Percentiles rank a stretch among this genome's conserved stretches.
phyloP scores from a whole-genome alignment of 2,113 vertebrate species.

The Taxidea taxus region DNA sequence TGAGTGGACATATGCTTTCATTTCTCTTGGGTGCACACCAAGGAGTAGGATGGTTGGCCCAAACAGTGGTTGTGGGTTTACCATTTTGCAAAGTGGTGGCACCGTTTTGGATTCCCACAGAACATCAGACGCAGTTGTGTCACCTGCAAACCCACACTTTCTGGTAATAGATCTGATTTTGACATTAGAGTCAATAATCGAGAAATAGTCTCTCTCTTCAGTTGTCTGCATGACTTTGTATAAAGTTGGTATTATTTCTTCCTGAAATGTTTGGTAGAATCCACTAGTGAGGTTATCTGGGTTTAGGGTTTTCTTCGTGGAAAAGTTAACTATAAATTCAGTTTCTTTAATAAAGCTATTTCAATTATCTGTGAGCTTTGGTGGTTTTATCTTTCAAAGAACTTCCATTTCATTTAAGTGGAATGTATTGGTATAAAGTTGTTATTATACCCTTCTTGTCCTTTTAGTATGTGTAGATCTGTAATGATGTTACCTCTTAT shows the following conservation, averaged over 20 bases:
- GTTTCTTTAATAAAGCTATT: neutral
- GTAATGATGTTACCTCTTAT: too few relatives aligned
- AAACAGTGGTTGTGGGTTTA: neutral
- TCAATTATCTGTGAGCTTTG: neutral
- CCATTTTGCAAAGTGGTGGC: neutral
- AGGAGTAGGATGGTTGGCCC: neutral
- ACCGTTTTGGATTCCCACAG: neutral
- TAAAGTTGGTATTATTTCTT: neutral
- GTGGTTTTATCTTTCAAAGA: neutral
- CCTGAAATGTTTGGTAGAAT: neutral
- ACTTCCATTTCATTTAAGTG: neutral
- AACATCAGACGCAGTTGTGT: fast-evolving
- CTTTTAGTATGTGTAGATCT: neutral
- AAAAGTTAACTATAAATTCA: neutral
- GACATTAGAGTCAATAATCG: neutral
- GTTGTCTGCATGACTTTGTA: neutral
- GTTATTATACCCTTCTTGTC: neutral
- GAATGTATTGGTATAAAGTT: neutral
- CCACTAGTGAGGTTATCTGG: neutral
- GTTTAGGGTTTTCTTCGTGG: neutral
- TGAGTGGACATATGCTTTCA: fast-evolving
- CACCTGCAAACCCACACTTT: neutral
- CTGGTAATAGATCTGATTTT: neutral
- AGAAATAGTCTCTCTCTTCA: neutral
- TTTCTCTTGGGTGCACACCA: neutral